Evolutionary conservation across 2,888 invertebrate species (phyloP), one percentile per base, ranked within the genome.

Genomic region (Euproctis similis): DNA sequence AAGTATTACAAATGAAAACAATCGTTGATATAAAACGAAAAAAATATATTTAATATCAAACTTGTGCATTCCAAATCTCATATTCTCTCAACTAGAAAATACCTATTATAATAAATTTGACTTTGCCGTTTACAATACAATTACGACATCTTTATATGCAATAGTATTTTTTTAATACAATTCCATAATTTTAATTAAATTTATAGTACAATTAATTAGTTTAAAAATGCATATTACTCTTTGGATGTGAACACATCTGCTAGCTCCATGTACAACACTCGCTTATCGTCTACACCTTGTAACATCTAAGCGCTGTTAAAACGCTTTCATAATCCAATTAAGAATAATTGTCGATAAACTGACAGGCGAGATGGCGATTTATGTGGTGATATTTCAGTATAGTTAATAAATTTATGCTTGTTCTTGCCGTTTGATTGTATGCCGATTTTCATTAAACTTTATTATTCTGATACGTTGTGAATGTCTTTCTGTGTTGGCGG

Each of bases 281-380:
- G 53, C 61, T 55, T 8, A 3, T 35, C 39, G 44, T 55, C 61
- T 46, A 28, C 40, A 30, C 43, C 57, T 35, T 39, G 40, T 34
- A 37, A 42, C 37, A 27, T 12, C 47, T 32, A 39, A 58, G 53
- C 61, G 63, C 65, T 53, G 56, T 59, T 50, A 53, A 59, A 68
- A 64, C 67, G 74, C 77, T 80, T 78, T 81, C 80, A 77, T 84
- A 84, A 82, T 82, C 84, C 82, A 84, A 84, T 82, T 84, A 84
- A 77, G 80, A 78, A 77, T 82, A 82, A 82, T 82, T 77, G 80
- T 81, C 82, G 81, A 76, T 81, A 80, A 82, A 81, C 74, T 80
- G 82, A 81, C 82, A 74, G 78, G 60, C 64, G 51, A 64, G 69
- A 75, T 78, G 69, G 70, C 77, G 76, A 84, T 84, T 82, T 82